Evolutionary conservation across 2,797 vertebrate species (phyloP), one percentile per base, ranked within the genome.

Genomic region (Setipinna tenuifilis): DNA sequence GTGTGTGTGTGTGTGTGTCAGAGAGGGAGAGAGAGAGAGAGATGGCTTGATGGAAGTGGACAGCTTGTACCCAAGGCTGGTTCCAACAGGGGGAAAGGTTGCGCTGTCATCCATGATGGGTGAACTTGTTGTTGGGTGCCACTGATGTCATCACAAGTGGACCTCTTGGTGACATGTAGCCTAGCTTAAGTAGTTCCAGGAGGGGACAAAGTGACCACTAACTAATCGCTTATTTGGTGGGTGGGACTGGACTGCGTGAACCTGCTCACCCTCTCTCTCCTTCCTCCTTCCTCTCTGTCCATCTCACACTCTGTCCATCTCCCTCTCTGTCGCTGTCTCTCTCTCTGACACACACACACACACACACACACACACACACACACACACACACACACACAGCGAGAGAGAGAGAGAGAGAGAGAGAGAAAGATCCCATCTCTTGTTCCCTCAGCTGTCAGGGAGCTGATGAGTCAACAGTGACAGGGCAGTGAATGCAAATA

Each of bases 401-500:
- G 2, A 54, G 2, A 54, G 2, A 54, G 2, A 54, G 50, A 54
- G 50, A 3, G 50, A 9, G 50, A 54, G 50, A 54, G 50, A 9
- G 50, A 3, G 50, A 54, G 50, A 54, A 14, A 44, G 71, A 78
- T 78, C 71, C 71, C 71, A 78, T 78, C 71, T 78, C 71, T 78
- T 17, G 28, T 31, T 78, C 71, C 35, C 71, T 78, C 71, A 41
- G 71, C 84, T 86, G 61, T 35, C 31, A 62, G 58, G 83, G 68
- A 85, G 71, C 84, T 86, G 86, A 87, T 86, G 87, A 89, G 83
- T 89, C 87, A 87, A 86, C 82, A 83, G 81, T 86, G 85, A 81
- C 81, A 82, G 28, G 25, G 35, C 82, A 75, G 46, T 41, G 58
- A 88, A 87, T 88, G 85, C 87, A 90, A 87, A 89, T 82, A 65